Percentiles rank a stretch among this genome's conserved stretches.
These are phyloP conservation scores for Andrena haemorrhoa DNA, from an alignment of 2,888 invertebrate genomes.

Conservation along the genomic window DNA sequence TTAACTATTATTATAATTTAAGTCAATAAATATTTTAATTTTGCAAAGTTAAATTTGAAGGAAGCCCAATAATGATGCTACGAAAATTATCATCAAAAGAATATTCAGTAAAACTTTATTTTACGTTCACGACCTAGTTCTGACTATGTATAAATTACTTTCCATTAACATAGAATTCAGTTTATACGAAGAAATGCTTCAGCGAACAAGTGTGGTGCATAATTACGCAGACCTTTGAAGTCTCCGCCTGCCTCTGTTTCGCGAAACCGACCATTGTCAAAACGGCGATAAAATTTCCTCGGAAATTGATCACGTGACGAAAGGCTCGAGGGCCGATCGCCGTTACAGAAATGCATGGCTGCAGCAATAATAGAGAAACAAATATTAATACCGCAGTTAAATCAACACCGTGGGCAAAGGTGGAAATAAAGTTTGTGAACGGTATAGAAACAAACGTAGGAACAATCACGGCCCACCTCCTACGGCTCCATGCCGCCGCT, in stretches of 20 bases:
- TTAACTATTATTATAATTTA: too few species aligned
- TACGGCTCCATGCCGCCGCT: neutral
- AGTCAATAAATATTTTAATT: too few species aligned
- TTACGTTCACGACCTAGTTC: neutral
- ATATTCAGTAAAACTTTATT: neutral
- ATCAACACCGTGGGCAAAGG: conserved; percentile 10
- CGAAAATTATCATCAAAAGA: too few species aligned
- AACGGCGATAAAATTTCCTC: too few species aligned
- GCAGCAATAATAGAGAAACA: conserved; percentile 23
- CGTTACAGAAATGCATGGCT: neutral
- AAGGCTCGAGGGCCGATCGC: neutral
- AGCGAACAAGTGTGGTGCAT: too few species aligned
- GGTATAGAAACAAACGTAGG: neutral
- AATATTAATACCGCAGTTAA: conserved; percentile 34
- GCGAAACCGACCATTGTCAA: too few species aligned
- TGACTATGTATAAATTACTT: neutral
- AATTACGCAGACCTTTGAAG: too few species aligned
- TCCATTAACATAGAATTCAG: neutral
- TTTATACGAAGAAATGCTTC: too few species aligned
- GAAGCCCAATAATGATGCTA: too few species aligned
- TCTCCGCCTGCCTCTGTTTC: too few species aligned
- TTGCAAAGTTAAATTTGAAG: too few species aligned
- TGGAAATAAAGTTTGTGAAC: conserved; percentile 7
- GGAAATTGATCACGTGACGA: too few species aligned
- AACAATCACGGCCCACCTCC: conserved; percentile 16